A percentile compares a stretch with the other conserved stretches of the same genome.
phyloP scores from a whole-genome alignment of 2,113 vertebrate genomes.

The Bungarus multicinctus region DNA sequence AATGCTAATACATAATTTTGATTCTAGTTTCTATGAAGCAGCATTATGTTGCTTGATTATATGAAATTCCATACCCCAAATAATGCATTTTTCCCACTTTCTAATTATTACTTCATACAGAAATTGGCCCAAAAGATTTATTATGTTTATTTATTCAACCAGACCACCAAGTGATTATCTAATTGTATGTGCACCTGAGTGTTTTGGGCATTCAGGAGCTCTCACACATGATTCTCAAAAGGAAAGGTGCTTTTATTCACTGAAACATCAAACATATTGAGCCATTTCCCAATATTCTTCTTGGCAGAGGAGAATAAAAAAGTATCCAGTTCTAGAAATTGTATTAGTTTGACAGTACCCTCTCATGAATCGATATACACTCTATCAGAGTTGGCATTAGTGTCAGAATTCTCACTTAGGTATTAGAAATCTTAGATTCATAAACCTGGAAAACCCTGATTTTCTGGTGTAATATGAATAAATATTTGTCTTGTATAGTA shows the following conservation, averaged over 20 bases:
- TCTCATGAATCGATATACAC: neutral
- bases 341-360: neutral
- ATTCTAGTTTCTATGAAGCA: slow-evolving; percentile 1
- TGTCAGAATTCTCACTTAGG: neutral
- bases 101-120: neutral
- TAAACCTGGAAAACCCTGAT: neutral
- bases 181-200: neutral
- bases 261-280: neutral
- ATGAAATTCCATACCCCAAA: neutral
- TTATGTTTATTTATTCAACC: slow-evolving; percentile 16
- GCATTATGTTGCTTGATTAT: neutral
- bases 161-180: neutral
- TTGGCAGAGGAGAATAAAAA: neutral
- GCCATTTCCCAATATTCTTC: neutral
- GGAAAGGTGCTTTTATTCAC: neutral
- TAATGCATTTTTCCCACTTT: neutral
- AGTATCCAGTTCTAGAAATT: neutral
- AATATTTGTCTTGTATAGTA: neutral
- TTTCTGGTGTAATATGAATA: neutral
- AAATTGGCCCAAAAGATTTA: neutral
- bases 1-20: slow-evolving; percentile 10
- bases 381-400: neutral
- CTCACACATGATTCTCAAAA: neutral
- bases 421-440: neutral
- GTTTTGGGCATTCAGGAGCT: neutral